Percentiles rank a stretch among this genome's conserved stretches.
Evolutionary conservation across 2,888 invertebrate genomes (phyloP).

Genomic region (Ormyrus pomaceus): DNA sequence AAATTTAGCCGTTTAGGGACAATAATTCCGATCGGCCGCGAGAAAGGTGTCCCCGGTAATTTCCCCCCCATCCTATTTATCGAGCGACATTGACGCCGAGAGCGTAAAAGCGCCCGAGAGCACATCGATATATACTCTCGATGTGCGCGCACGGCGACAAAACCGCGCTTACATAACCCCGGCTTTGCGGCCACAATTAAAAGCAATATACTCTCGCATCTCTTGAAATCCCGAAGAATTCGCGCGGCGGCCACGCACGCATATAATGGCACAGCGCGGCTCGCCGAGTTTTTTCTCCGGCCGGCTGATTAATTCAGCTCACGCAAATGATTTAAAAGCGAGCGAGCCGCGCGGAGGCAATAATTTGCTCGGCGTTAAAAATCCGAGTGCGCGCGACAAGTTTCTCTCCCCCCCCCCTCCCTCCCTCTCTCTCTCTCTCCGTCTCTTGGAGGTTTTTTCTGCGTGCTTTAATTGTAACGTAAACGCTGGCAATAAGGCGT

Average conservation of each 20-base stretch:
- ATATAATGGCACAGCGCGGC: background rate
- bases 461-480: constrained; percentile 52
- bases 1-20: background rate
- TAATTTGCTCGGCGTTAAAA: background rate
- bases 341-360: background rate
- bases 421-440: background rate
- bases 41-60: constrained; percentile 30
- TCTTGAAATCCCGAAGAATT: background rate
- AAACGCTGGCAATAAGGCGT: constrained; percentile 42
- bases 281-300: background rate
- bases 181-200: too few species aligned
- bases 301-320: constrained; percentile 52
- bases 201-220: background rate
- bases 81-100: too few species aligned
- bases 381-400: too few species aligned
- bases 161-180: too few species aligned
- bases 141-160: too few species aligned
- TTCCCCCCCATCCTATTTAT: background rate
- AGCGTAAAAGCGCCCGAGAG: too few species aligned
- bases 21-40: background rate
- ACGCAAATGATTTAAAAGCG: constrained; percentile 52
- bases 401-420: background rate
- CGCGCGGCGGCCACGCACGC: background rate
- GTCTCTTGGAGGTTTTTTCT: background rate
- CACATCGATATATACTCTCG: too few species aligned